Conservation (phyloP, 2,797 vertebrate species). For the Nothura maculosa region DNA sequence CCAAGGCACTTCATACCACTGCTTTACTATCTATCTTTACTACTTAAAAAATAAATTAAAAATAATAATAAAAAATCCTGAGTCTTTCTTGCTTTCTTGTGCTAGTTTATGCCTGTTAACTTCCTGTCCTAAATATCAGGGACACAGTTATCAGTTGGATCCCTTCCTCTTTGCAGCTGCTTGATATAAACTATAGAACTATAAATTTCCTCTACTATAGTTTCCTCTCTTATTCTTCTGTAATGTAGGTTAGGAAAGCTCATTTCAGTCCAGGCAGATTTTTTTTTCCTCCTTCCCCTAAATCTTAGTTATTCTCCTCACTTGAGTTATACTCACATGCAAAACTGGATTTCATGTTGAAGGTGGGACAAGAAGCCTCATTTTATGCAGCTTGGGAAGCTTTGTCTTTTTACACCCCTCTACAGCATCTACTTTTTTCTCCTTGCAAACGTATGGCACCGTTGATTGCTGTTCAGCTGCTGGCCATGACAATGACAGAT, state of each 20-base stretch:
- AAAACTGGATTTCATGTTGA: not conserved
- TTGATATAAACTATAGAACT: not conserved
- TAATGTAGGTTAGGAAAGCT: not conserved
- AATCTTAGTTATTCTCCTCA: not conserved
- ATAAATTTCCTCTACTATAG: not conserved
- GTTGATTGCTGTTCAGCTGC: not conserved
- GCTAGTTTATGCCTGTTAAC: not conserved
- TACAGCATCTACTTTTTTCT: not conserved
- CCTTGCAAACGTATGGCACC: not conserved
- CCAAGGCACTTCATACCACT: not conserved
- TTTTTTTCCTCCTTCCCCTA: not conserved
- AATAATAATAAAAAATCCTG: not conserved
- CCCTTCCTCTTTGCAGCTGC: not conserved
- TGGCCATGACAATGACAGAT: not conserved
- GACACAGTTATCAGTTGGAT: not conserved
- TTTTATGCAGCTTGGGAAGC: not conserved
- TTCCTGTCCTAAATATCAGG: not conserved
- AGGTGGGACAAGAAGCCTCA: not conserved
- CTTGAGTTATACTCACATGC: not conserved
- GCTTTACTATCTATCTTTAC: not conserved
- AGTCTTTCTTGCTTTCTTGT: not conserved
- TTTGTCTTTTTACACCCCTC: not conserved
- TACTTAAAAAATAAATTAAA: not conserved
- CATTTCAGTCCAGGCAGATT: not conserved
- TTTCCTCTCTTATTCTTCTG: not conserved